Conservation (phyloP, 1,140 invertebrate genomes). For the Latrodectus geometricus region DNA sequence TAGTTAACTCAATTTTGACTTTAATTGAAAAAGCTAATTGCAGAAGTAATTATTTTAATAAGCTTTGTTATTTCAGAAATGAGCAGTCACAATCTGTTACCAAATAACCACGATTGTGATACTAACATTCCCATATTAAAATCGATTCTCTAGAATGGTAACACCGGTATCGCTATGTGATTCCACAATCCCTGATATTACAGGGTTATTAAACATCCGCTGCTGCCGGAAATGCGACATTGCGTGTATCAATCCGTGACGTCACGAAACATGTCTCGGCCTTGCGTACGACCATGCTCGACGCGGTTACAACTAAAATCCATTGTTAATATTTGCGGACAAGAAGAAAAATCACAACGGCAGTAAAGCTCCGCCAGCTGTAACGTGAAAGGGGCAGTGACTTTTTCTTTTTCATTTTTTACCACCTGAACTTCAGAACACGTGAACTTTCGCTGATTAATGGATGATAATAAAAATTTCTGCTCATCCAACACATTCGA, state of each 20-base stretch:
- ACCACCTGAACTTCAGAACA: neutral
- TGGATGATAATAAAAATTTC: too few species aligned
- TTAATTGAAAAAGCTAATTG: too few species aligned
- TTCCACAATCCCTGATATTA: neutral
- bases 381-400: neutral
- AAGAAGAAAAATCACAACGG: neutral
- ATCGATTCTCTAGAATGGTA: neutral
- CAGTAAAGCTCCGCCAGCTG: neutral
- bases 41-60: too few species aligned
- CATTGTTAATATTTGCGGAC: neutral
- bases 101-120: too few species aligned
- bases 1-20: too few species aligned
- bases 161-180: neutral
- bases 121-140: too few species aligned
- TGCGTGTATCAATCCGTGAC: neutral
- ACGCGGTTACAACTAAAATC: neutral
- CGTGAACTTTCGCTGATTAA: too few species aligned
- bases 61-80: too few species aligned
- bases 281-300: slow-evolving; percentile 3
- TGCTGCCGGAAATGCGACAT: neutral
- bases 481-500: too few species aligned
- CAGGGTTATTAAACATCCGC: neutral
- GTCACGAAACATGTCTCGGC: slow-evolving; percentile 1
- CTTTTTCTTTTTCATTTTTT: neutral
- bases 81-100: too few species aligned